phyloP scores from a whole-genome alignment of 2,113 vertebrate species.

The Sterrhoptilus dennistouni region DNA sequence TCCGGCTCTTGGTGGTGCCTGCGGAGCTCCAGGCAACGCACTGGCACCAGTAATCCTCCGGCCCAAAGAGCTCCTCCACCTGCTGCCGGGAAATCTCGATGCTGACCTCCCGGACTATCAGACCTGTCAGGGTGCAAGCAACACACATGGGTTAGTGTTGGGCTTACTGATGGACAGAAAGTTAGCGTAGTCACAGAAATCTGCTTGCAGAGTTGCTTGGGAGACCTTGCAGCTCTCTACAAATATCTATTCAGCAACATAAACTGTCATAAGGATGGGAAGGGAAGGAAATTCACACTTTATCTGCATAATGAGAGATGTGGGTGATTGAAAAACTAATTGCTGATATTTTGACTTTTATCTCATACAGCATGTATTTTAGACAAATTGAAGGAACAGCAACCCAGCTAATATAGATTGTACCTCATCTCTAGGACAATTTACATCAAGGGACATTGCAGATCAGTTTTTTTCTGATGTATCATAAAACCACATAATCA shows the following conservation, averaged over 20 bases:
- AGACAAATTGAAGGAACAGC: neutral
- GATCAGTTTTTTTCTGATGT: neutral
- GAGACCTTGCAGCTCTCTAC: neutral
- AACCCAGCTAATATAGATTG: neutral
- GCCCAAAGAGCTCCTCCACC: conserved; percentile 92
- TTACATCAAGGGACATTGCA: neutral
- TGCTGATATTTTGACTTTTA: neutral
- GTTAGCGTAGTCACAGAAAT: fast-evolving
- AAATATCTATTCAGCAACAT: neutral
- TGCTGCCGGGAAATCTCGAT: conserved; percentile 94
- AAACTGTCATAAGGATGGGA: neutral
- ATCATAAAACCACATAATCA: neutral
- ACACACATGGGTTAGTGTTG: neutral
- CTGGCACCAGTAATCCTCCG: conserved; percentile 96
- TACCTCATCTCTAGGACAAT: neutral
- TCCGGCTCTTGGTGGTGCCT: conserved; percentile 94
- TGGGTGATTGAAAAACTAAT: neutral
- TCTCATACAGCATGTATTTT: neutral
- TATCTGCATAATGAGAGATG: neutral
- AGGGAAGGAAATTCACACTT: neutral
- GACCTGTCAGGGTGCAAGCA: conserved; percentile 74
- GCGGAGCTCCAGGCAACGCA: conserved; percentile 97
- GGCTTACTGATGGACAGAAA: neutral
- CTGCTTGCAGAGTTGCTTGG: neutral
- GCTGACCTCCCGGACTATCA: conserved; percentile 93